phyloP scores from a whole-genome alignment of 1,140 invertebrate species.

The Grapholita molesta region DNA sequence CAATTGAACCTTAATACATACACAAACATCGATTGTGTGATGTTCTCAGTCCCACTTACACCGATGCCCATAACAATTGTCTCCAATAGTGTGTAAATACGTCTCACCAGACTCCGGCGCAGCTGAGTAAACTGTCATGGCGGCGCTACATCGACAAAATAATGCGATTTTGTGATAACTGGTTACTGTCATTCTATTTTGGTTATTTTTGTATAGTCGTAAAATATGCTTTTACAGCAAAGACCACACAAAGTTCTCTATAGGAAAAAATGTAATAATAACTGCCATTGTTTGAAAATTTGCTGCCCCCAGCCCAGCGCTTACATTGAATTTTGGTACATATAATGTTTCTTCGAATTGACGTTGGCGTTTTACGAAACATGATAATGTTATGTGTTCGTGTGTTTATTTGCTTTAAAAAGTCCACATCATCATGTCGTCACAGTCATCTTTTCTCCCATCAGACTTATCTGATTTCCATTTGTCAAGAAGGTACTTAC shows the following conservation, averaged over 20 bases:
- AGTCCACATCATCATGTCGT: too few species aligned
- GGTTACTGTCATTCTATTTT: background rate
- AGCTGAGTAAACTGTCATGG: constrained; percentile 1
- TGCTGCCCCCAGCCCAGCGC: too few species aligned
- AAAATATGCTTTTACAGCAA: background rate
- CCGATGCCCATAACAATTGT: background rate
- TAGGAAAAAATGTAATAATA: too few species aligned
- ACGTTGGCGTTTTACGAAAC: too few species aligned
- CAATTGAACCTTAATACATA: constrained; percentile 7
- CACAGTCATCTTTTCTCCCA: background rate
- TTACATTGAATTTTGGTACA: too few species aligned
- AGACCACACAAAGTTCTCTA: background rate
- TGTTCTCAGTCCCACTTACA: background rate
- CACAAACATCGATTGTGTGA: background rate
- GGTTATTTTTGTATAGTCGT: background rate
- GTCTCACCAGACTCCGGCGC: background rate
- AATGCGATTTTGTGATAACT: background rate
- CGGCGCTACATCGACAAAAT: background rate
- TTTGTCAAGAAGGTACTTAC: background rate
- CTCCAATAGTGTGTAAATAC: background rate
- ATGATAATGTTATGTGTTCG: too few species aligned
- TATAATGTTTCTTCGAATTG: too few species aligned
- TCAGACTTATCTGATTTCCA: background rate
- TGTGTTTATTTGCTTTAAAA: too few species aligned
- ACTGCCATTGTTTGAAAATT: too few species aligned